Conservation (phyloP, 2,888 invertebrate species). For the Spatulosminthurus flaviceps region DNA sequence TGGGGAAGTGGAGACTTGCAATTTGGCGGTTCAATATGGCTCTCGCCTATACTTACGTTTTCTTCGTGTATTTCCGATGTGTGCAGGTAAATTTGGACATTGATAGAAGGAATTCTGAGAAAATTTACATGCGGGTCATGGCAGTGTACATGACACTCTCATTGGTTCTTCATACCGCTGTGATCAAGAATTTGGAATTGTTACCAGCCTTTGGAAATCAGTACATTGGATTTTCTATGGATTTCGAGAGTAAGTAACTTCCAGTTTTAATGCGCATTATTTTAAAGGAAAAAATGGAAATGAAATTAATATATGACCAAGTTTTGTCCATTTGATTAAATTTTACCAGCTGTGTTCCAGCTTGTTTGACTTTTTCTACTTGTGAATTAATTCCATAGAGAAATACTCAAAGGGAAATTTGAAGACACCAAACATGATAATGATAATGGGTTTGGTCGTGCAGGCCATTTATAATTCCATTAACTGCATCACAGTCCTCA, state of each 20-base stretch:
- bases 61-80: background rate
- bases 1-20: too few relatives aligned
- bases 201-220: background rate
- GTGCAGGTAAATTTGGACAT: background rate
- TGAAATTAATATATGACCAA: too few relatives aligned
- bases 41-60: background rate
- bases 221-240: too few relatives aligned
- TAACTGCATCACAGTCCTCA: background rate
- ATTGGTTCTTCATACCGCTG: background rate
- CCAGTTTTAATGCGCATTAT: too few relatives aligned
- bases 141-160: background rate
- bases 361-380: background rate
- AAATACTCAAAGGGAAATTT: background rate
- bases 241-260: too few relatives aligned
- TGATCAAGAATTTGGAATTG: background rate
- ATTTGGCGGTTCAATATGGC: constrained; percentile 7
- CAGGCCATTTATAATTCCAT: background rate
- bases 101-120: background rate
- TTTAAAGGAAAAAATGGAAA: too few relatives aligned
- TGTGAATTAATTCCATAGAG: background rate
- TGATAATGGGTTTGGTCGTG: background rate
- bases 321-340: background rate
- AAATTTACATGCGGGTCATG: constrained; percentile 12
- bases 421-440: background rate
- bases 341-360: too few relatives aligned